Evolutionary conservation across 37 sponge, comb jelly and placozoan species (phyloP), one percentile per base, ranked within the genome.

Genomic region (Chondrosia reniformis): DNA sequence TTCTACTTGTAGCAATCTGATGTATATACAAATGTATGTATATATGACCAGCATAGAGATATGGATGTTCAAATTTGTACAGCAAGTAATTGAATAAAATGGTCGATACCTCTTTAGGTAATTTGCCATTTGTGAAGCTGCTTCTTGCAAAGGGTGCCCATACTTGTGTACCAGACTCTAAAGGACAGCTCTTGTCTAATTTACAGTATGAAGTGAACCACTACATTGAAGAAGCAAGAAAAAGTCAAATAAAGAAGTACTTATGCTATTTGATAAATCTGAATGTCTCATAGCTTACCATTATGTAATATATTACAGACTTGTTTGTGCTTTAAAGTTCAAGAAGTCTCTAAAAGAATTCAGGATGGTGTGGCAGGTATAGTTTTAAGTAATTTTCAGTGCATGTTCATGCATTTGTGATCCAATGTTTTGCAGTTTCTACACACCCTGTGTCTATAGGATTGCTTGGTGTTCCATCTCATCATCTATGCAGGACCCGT

Each of bases 401-500:
- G 52, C 15, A 15, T 49, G 52, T 49, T 10, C 15, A 15, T 49
- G 52, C 15, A 7, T 62, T 22, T 62, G 66, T 10, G 33, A 33
- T 3, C 7, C 34, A 4, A 5, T 31, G 33, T 4, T 8, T 41
- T 8, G 41, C 15, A 4, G 72, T 2, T 22, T 37, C 7, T 40
- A 69, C 44, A 25, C 4, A 9, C n/a, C 43, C 12, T 1, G 1
- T 34, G 43, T 69, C 41, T n/a, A n/a, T n/a, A n/a, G n/a, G n/a
- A n/a, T n/a, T n/a, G n/a, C n/a, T n/a, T n/a, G n/a, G n/a, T n/a
- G n/a, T n/a, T n/a, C n/a, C n/a, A n/a, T n/a, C n/a, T n/a, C n/a
- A n/a, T n/a, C n/a, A n/a, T n/a, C n/a, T n/a, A n/a, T n/a, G n/a
- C 41, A 69, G 72, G 72, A 69, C 22, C 72, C 72, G 1, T 69